Percentiles rank a stretch among this genome's conserved stretches.
Evolutionary conservation across 2,113 vertebrate genomes (phyloP).

Genomic region (Anoura caudifer): DNA sequence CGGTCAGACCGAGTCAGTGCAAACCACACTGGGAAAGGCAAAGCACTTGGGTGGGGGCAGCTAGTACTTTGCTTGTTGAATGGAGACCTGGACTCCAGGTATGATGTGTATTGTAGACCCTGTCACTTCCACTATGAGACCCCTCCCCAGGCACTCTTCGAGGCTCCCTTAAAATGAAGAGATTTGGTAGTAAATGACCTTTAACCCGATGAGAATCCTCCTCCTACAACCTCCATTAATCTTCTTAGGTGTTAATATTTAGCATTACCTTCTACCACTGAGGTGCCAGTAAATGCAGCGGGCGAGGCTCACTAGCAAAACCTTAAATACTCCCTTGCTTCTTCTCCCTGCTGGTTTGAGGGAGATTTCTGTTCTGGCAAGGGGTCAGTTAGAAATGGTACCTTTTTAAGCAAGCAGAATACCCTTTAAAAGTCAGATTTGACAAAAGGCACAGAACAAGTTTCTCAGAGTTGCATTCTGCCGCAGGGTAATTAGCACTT

Average conservation of each 20-base stretch:
- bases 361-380: background rate
- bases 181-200: constrained; percentile 32
- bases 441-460: background rate
- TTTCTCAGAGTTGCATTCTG: background rate
- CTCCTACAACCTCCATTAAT: background rate
- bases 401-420: background rate
- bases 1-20: background rate
- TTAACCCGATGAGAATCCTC: constrained; percentile 33
- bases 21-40: background rate
- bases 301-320: background rate
- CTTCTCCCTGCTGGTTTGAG: background rate
- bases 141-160: background rate
- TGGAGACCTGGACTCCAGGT: background rate
- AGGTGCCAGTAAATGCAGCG: background rate
- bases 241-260: constrained; percentile 60
- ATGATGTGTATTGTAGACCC: background rate
- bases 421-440: background rate
- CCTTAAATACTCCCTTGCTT: background rate
- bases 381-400: background rate
- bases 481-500: background rate
- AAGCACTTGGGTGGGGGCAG: background rate
- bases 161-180: background rate
- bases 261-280: background rate
- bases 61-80: background rate
- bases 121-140: background rate